Conservation (phyloP, 2,113 vertebrate species). For the Panthera leo region DNA sequence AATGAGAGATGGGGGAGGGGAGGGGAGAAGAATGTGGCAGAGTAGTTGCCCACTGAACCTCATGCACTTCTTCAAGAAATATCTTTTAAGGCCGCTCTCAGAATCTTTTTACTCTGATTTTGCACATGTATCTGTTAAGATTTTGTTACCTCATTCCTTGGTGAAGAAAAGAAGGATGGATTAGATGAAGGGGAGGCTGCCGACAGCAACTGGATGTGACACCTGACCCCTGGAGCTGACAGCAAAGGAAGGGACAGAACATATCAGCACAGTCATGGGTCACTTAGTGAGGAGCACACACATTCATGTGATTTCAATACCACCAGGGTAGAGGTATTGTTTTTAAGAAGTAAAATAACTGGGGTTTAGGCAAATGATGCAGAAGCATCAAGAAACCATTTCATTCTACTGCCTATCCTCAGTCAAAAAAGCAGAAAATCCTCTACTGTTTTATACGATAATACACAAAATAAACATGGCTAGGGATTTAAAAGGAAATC, state of each 20-base stretch:
- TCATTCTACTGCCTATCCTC: not conserved
- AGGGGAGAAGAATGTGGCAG: rapidly evolving
- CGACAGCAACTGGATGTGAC: not conserved
- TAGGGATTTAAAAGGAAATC: not conserved
- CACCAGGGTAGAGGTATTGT: not conserved
- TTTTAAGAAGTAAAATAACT: slow-evolving; percentile 7
- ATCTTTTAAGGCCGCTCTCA: not conserved
- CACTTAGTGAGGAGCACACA: not conserved
- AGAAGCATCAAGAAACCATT: slow-evolving; percentile 11
- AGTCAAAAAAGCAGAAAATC: not conserved
- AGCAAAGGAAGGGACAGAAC: not conserved
- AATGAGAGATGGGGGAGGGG: not conserved
- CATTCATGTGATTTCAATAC: not conserved
- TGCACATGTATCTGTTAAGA: not conserved
- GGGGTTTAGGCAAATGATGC: not conserved
- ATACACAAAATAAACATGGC: not conserved
- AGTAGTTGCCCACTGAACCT: not conserved
- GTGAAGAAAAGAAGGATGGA: not conserved
- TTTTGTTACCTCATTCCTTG: not conserved
- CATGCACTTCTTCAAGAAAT: not conserved
- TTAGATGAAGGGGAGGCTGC: not conserved
- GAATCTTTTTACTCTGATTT: not conserved
- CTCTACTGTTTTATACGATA: not conserved
- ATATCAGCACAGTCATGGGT: too few relatives aligned
- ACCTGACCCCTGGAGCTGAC: not conserved